Evolutionary conservation across 2,113 vertebrate species (phyloP).

Genomic region (Paradisaea rubra): DNA sequence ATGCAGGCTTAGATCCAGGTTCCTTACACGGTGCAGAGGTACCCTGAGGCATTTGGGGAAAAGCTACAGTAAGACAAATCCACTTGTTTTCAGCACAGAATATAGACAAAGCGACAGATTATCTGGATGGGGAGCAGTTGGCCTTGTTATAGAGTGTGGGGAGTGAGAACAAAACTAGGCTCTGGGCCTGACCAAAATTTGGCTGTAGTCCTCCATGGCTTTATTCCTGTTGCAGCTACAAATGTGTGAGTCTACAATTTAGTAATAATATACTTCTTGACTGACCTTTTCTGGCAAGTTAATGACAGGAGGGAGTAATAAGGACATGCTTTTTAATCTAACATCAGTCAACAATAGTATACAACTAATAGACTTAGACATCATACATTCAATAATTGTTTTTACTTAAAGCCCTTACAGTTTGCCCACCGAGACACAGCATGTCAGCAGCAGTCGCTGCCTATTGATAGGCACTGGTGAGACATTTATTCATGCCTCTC

Average conservation of each 20-base stretch:
- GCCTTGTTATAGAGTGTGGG: not conserved
- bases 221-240: slow-evolving; percentile 7
- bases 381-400: slow-evolving; percentile 63
- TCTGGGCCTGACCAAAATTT: not conserved
- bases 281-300: slow-evolving; percentile 53
- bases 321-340: slow-evolving; percentile 60
- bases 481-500: slow-evolving; percentile 28
- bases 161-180: slow-evolving; percentile 18
- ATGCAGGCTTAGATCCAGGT: not conserved
- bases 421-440: slow-evolving; percentile 41
- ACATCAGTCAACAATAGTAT: slow-evolving; percentile 45
- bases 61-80: not conserved
- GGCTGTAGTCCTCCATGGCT: not conserved
- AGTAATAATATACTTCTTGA: slow-evolving; percentile 49
- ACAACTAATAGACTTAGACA: slow-evolving; percentile 56
- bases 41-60: not conserved
- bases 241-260: slow-evolving; percentile 41
- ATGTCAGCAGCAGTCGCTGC: not conserved
- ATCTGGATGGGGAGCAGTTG: not conserved
- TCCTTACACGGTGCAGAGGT: not conserved
- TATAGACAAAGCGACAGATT: not conserved
- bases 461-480: slow-evolving; percentile 18
- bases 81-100: not conserved
- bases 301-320: slow-evolving; percentile 58
- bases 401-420: slow-evolving; percentile 49